A percentile compares a stretch with the other conserved stretches of the same genome.
These are phyloP conservation scores for Nesometra sesokonis DNA, from an alignment of 35 echinoderm and acorn worm genomes.

Conservation along the genomic window DNA sequence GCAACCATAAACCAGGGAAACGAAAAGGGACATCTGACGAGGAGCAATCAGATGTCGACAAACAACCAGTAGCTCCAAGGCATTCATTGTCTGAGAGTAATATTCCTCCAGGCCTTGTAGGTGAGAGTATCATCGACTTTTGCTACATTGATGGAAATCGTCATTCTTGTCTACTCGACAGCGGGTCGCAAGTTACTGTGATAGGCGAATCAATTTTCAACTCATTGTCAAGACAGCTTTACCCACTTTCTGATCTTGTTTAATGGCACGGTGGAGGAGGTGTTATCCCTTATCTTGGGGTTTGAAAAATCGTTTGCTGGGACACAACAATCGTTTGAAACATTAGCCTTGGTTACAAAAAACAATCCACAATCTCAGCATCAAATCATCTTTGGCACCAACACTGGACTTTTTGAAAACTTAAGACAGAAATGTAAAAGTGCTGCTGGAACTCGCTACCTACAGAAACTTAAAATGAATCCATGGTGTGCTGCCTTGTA, in stretches of 20 bases:
- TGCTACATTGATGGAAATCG: not conserved
- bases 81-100: not conserved
- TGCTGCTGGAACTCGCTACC: not conserved
- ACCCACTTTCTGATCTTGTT: not conserved
- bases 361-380: not conserved
- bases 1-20: not conserved
- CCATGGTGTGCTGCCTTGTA: not conserved
- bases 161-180: not conserved
- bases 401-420: not conserved
- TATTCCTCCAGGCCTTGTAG: not conserved
- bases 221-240: not conserved
- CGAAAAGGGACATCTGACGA: not conserved
- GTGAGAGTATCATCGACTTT: not conserved
- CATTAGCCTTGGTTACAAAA: not conserved
- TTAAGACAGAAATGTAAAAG: not conserved
- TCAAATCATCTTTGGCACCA: conserved; percentile 6
- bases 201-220: too few species aligned
- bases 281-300: not conserved
- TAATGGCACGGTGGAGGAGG: not conserved
- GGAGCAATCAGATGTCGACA: not conserved
- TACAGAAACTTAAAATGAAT: not conserved
- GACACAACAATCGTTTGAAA: not conserved
- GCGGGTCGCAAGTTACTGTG: not conserved
- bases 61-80: not conserved
- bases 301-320: not conserved